Base-by-base conservation (phyloP, 1,140 invertebrate species). In the Medauroidea extradentata region DNA sequence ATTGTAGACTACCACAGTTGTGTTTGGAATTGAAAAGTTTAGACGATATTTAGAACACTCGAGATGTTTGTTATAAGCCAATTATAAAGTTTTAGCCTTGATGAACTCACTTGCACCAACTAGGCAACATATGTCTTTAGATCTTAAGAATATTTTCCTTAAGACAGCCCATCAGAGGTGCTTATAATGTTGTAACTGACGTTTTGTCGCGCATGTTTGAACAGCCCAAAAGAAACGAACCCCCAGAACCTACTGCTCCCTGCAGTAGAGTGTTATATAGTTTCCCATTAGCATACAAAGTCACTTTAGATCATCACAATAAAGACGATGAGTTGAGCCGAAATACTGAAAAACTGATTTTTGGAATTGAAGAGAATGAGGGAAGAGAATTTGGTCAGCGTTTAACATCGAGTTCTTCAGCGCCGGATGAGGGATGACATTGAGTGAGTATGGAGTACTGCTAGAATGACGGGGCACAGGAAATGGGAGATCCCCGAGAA, bases 21-120 rank as follows among this genome's bases (percentile, higher is more conserved):
- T 80, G 0, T 66, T 65, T 56, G 75, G 71, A 9, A 65, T 80
- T 1, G 67, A 76, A 57, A 67, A 77, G 42, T 79, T 78, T 59
- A 46, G 69, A 23, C 63, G 68, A 5, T 82, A 77, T 64, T 43
- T 79, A 29, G 68, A 75, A 23, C 48, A 50, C 13, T 3, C 3
- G 7, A 18, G 19, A 5, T 50, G 13, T 3, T 5, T 50, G n/a
- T 25, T 50, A 13, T 3, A 50, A 21, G 13, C 19, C 0, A 18
- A 50, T 5, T n/a, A 50, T 23, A 11, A 50, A 18, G 48, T 18
- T 4, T 8, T 50, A 23, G 3, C n/a, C 2, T 50, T 11, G 48
- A 0, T 50, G 13, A 18, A 3, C 48, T 4, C 48, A 21, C 13
- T 18, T 18, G 1, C 48, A 13, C 19, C n/a, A 50, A 13, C 1